These are phyloP conservation scores for Agapornis roseicollis DNA, from an alignment of 2,113 vertebrate species.

Conservation along the genomic window DNA sequence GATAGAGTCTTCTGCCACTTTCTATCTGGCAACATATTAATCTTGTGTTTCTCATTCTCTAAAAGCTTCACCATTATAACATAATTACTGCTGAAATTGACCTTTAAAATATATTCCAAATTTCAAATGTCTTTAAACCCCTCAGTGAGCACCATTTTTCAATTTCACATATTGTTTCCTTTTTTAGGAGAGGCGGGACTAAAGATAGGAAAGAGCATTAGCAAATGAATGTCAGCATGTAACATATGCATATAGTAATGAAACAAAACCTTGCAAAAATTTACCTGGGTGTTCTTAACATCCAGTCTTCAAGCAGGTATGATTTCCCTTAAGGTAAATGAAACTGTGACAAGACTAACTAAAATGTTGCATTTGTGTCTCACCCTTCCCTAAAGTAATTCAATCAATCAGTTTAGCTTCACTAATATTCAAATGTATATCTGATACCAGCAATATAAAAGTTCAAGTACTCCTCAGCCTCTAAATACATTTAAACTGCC, in stretches of 20 bases:
- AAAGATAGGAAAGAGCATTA: conserved; percentile 31
- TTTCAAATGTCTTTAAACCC: conserved; percentile 82
- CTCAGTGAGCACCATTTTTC: conserved; percentile 79
- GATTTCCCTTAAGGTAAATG: conserved; percentile 59
- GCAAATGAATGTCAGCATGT: conserved; percentile 44
- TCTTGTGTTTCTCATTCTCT: conserved; percentile 64
- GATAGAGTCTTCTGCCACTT: conserved; percentile 33
- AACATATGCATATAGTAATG: conserved; percentile 39
- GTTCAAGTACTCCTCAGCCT: conserved; percentile 35
- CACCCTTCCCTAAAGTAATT: conserved; percentile 55
- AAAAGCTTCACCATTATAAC: conserved; percentile 77
- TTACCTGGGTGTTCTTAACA: conserved; percentile 41
- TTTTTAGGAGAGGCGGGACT: conserved; percentile 36
- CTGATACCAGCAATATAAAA: conserved; percentile 41
- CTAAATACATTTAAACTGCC: conserved; percentile 47
- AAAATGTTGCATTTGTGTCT: conserved; percentile 57
- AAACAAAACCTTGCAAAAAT: conserved; percentile 46
- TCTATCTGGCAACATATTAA: conserved; percentile 58
- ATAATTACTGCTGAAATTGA: conserved; percentile 82
- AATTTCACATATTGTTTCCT: conserved; percentile 74
- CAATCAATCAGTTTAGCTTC: conserved; percentile 69
- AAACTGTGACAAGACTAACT: conserved; percentile 55
- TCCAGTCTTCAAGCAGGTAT: conserved; percentile 3
- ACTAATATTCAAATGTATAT: conserved; percentile 61
- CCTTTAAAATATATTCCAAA: conserved; percentile 83